A percentile compares a stretch with the other conserved stretches of the same genome.
phyloP scores from a whole-genome alignment of 2,113 vertebrate genomes.

The Cacatua alba region DNA sequence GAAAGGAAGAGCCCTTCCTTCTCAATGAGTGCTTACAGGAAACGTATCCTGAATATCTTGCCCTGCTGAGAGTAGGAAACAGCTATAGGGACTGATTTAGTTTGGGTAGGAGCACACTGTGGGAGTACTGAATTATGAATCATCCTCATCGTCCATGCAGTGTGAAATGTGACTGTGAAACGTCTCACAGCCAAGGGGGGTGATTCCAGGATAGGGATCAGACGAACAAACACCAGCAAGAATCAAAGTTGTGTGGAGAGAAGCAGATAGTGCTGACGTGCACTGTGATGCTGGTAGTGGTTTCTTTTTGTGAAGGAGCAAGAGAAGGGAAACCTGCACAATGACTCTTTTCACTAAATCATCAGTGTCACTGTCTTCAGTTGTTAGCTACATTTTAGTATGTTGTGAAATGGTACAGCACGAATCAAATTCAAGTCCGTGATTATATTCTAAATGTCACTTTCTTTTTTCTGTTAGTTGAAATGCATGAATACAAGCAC shows the following conservation, averaged over 20 bases:
- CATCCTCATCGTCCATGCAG: background rate
- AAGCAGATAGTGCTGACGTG: background rate
- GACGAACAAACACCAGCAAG: background rate
- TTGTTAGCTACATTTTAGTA: background rate
- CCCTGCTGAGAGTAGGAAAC: background rate
- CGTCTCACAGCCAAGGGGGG: background rate
- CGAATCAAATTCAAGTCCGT: background rate
- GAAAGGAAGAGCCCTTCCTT: background rate
- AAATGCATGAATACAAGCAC: background rate
- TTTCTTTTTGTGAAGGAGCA: background rate
- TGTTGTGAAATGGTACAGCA: background rate
- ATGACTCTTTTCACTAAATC: background rate
- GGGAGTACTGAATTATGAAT: background rate
- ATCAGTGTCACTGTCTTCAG: background rate
- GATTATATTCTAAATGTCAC: background rate
- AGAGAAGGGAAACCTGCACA: background rate
- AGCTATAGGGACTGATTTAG: background rate
- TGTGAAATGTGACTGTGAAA: background rate
- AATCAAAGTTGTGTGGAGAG: background rate
- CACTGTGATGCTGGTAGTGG: background rate
- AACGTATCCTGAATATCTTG: background rate
- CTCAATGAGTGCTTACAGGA: slow-evolving; percentile 8
- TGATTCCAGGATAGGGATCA: background rate
- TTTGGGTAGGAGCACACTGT: background rate
- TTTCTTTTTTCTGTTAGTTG: background rate